Percentiles rank a stretch among this genome's conserved stretches.
Conservation (phyloP, 2,797 vertebrate species). For the Esox masquinongy region DNA sequence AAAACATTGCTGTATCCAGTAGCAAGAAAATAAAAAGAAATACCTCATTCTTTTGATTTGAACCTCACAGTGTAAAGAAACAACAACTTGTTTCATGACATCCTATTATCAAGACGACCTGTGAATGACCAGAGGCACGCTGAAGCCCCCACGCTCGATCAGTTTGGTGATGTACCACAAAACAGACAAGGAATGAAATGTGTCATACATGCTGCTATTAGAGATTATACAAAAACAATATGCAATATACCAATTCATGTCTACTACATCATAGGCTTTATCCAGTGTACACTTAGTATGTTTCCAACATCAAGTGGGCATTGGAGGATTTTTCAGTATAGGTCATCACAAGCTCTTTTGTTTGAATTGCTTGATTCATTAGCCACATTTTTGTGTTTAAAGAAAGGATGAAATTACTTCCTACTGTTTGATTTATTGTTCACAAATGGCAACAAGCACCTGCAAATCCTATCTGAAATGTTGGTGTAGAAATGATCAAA, state of each 20-base stretch:
- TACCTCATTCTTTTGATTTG: constrained; percentile 27
- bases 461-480: constrained; percentile 14
- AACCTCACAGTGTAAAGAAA: constrained; percentile 57
- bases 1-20: constrained; percentile 34
- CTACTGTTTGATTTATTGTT: not conserved
- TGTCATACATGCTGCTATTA: not conserved
- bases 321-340: not conserved
- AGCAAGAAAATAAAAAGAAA: constrained; percentile 30
- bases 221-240: not conserved
- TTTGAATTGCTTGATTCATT: not conserved
- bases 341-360: not conserved
- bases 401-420: not conserved
- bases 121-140: constrained; percentile 15
- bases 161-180: constrained; percentile 2
- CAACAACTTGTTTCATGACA: constrained; percentile 31
- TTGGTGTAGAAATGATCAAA: constrained; percentile 17
- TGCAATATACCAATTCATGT: not conserved
- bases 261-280: constrained; percentile 50
- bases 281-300: constrained; percentile 70
- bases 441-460: not conserved
- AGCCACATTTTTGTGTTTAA: not conserved
- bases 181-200: not conserved
- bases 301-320: not conserved
- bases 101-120: constrained; percentile 43
- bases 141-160: not conserved